A percentile compares a stretch with the other conserved stretches of the same genome.
Evolutionary conservation across 2,888 invertebrate genomes (phyloP).

Genomic region (Drosophila seclusa): DNA sequence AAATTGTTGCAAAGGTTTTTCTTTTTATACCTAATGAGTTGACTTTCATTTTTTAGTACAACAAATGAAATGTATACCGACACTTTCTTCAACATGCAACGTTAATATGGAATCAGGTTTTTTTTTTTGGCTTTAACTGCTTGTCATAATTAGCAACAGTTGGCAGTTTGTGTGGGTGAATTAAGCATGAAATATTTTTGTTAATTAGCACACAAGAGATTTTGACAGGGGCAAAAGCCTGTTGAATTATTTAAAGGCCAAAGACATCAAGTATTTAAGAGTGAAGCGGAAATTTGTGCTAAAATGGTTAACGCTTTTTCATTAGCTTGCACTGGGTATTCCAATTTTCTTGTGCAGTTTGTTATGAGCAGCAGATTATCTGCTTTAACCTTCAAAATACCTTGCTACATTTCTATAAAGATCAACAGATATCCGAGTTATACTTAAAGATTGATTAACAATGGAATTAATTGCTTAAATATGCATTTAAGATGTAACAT

Average conservation of each 20-base stretch:
- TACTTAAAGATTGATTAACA: not conserved
- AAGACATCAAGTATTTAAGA: not conserved
- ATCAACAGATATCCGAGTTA: too few relatives aligned
- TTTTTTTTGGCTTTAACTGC: not conserved
- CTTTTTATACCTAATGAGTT: conserved; percentile 1
- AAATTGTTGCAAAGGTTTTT: conserved; percentile 3
- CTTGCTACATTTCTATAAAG: too few relatives aligned
- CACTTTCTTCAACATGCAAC: not conserved
- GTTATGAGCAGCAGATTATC: not conserved
- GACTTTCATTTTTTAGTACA: conserved; percentile 30
- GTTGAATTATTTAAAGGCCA: not conserved
- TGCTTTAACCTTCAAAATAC: too few relatives aligned
- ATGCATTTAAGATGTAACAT: fast-evolving
- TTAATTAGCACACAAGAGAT: not conserved
- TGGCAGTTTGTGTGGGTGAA: not conserved
- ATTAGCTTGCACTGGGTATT: not conserved
- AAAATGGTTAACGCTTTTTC: not conserved
- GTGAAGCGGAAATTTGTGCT: not conserved
- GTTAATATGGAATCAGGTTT: not conserved
- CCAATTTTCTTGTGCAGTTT: not conserved
- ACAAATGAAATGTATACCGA: not conserved
- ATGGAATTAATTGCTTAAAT: not conserved
- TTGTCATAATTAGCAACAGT: not conserved
- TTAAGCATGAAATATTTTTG: not conserved
- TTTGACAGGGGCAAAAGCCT: not conserved